These are phyloP conservation scores for Calameuta pallipes DNA, from an alignment of 2,888 invertebrate species.

Conservation along the genomic window DNA sequence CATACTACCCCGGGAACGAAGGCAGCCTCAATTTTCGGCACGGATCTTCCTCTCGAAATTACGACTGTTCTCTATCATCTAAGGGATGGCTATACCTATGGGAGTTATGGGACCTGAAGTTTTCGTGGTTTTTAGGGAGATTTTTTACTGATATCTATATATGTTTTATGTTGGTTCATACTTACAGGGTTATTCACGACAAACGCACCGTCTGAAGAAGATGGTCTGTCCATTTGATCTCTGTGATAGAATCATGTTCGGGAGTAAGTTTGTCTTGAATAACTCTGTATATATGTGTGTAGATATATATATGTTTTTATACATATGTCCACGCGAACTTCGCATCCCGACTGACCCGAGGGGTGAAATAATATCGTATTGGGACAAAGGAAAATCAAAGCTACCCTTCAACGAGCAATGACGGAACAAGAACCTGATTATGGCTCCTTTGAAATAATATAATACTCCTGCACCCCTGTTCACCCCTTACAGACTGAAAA, in stretches of 20 bases:
- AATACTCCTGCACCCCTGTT: neutral
- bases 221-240: no score
- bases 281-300: no score
- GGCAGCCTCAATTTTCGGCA: neutral
- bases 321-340: neutral
- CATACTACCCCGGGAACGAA: neutral
- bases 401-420: neutral
- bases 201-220: no score
- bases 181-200: no score
- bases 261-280: no score
- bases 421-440: neutral
- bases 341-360: neutral
- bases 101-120: neutral
- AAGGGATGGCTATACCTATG: neutral
- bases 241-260: no score
- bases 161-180: neutral
- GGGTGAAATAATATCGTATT: neutral
- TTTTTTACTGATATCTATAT: neutral
- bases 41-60: neutral
- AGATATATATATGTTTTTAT: neutral
- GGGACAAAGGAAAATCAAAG: neutral
- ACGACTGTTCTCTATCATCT: neutral
- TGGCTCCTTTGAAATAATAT: slow-evolving; percentile 1
- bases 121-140: neutral
- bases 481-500: neutral